Evolutionary conservation across 1,140 invertebrate species (phyloP).

Genomic region (Formica selysi): DNA sequence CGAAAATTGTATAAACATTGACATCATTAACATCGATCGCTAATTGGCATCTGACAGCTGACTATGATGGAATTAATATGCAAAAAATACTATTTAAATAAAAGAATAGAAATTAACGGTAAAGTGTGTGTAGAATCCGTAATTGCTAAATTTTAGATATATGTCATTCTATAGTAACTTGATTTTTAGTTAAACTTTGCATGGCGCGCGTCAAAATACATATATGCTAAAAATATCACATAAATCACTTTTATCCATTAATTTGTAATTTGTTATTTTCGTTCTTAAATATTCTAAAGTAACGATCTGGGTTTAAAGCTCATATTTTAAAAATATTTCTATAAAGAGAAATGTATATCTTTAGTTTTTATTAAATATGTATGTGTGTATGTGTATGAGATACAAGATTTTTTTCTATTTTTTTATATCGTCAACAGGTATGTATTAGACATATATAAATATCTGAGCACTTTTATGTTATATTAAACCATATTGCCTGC

Average conservation of each 20-base stretch:
- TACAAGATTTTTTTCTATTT: conserved; percentile 26
- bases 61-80: neutral
- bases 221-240: neutral
- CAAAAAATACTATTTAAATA: neutral
- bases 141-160: neutral
- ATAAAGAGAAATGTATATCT: conserved; percentile 39
- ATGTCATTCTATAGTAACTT: neutral
- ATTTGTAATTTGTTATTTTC: conserved; percentile 20
- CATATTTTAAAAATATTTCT: conserved; percentile 50
- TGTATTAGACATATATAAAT: conserved; percentile 24
- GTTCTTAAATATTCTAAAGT: conserved; percentile 43
- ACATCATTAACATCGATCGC: neutral
- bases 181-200: neutral
- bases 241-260: neutral
- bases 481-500: neutral
- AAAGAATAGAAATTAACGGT: neutral
- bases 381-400: neutral
- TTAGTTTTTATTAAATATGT: conserved; percentile 20
- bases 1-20: conserved; percentile 30
- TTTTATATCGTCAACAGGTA: conserved; percentile 25
- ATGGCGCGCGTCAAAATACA: neutral
- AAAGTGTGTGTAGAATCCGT: neutral
- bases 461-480: neutral
- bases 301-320: conserved; percentile 38
- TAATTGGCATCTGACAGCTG: conserved; percentile 10